phyloP scores from a whole-genome alignment of 1,140 invertebrate species.

The Acromyrmex charruanus region DNA sequence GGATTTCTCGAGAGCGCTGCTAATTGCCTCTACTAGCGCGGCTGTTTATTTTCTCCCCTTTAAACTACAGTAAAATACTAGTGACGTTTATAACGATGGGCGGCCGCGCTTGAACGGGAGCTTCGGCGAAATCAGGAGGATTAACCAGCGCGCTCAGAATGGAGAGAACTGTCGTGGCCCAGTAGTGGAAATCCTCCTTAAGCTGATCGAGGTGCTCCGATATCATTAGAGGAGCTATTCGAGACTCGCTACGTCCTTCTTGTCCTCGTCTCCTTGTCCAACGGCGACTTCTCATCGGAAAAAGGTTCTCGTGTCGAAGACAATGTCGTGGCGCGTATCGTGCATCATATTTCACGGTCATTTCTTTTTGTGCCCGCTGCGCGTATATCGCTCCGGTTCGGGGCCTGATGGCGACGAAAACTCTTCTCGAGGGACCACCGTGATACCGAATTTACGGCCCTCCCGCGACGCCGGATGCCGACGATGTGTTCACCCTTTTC shows the following conservation, averaged over 20 bases:
- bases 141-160: conserved; percentile 18
- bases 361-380: conserved; percentile 70
- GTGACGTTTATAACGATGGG: conserved; percentile 16
- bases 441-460: conserved; percentile 65
- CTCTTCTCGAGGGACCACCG: conserved; percentile 67
- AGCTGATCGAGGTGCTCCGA: conserved; percentile 69
- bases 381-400: conserved; percentile 35
- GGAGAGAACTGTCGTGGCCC: conserved; percentile 25
- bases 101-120: conserved; percentile 1
- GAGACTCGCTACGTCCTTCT: conserved; percentile 76
- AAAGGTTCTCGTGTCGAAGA: conserved; percentile 67
- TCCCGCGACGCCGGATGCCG: conserved; percentile 58
- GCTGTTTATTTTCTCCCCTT: conserved; percentile 42
- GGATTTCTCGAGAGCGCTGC: conserved; percentile 1
- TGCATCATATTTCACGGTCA: conserved; percentile 82
- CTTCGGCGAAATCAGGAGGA: conserved; percentile 32
- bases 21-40: conserved; percentile 42
- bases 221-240: conserved; percentile 79
- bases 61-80: conserved; percentile 36
- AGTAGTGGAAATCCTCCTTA: conserved; percentile 52
- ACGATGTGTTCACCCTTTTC: neutral
- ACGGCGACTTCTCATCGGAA: conserved; percentile 69
- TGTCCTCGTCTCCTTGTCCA: conserved; percentile 71
- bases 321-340: conserved; percentile 76
- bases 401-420: conserved; percentile 66